Evolutionary conservation across 2,797 vertebrate species (phyloP).

Genomic region (Merluccius polli): DNA sequence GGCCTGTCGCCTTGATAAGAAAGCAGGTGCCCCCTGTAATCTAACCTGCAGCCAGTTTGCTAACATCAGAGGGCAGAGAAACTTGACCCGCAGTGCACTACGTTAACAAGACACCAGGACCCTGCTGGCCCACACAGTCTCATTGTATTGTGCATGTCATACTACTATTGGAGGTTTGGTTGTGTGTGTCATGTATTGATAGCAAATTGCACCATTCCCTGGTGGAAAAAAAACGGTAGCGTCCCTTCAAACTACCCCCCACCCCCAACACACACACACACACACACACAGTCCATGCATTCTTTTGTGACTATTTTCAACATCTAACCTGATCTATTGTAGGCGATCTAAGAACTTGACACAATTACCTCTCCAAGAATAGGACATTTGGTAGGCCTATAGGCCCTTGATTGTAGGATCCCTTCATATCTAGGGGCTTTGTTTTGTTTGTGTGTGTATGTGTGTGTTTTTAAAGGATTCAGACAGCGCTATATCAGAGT

Average conservation of each 20-base stretch:
- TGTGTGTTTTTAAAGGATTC: slow-evolving; percentile 54
- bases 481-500: slow-evolving; percentile 10
- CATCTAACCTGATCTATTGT: neutral
- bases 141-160: slow-evolving; percentile 32
- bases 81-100: slow-evolving; percentile 50
- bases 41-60: slow-evolving; percentile 35
- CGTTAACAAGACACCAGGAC: slow-evolving; percentile 57
- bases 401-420: neutral
- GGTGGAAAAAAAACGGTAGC: too few species aligned
- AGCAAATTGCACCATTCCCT: slow-evolving; percentile 26
- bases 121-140: slow-evolving; percentile 31
- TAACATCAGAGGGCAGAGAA: slow-evolving; percentile 37
- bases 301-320: neutral
- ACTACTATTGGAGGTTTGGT: too few species aligned
- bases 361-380: neutral
- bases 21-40: slow-evolving; percentile 35
- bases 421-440: neutral
- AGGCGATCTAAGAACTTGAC: neutral
- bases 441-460: neutral
- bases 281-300: too few species aligned
- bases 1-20: slow-evolving; percentile 35
- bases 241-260: neutral
- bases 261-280: too few species aligned
- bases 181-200: slow-evolving; percentile 48
- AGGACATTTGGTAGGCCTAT: neutral